Evolutionary conservation across 1,140 invertebrate species (phyloP), one percentile per base, ranked within the genome.

Genomic region (Platyscapa corneri): DNA sequence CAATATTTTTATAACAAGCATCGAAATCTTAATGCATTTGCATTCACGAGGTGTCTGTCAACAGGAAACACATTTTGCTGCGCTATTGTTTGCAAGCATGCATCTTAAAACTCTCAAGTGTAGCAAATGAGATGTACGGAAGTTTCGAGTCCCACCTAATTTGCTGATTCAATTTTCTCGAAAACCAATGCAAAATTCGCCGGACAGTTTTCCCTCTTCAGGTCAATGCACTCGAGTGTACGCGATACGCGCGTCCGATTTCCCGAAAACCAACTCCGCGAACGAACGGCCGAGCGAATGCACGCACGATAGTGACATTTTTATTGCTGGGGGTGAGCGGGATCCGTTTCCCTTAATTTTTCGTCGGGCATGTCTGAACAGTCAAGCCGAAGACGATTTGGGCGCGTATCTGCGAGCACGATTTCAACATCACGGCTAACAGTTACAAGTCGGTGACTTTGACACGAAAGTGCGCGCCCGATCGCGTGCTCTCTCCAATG

Each of bases 391-490:
- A 32, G 75, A 56, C 30, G 75, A 77, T 53, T 49, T 8, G 46
- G 16, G 12, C n/a, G 53, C 53, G 18, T 20, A n/a, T 72, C 34
- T n/a, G 46, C 14, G 46, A 77, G 20, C 46, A 30, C 30, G 30
- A 77, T 49, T 75, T 75, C 74, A 46, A 49, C 37, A 0, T 42
- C 1, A 27, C 3, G 10, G 7, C 49, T 37, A 49, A 60, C 76
- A 56, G 49, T 56, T 42, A 74, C 72, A 56, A 78, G 49, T 6
- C 76, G 76, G 49, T 49, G 76, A 78, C 49, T 78, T 78, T 78
- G 49, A 78, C 23, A 60, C 30, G 49, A 78, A 53, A 56, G 70
- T 42, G n/a, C 18, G 5, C 12, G 37, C 37, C 6, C 14, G 8
- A 6, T 12, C 30, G 56, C 3, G 20, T 27, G 27, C 56, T 27